phyloP scores from a whole-genome alignment of 2,888 invertebrate genomes.

The Callimorpha dominula region DNA sequence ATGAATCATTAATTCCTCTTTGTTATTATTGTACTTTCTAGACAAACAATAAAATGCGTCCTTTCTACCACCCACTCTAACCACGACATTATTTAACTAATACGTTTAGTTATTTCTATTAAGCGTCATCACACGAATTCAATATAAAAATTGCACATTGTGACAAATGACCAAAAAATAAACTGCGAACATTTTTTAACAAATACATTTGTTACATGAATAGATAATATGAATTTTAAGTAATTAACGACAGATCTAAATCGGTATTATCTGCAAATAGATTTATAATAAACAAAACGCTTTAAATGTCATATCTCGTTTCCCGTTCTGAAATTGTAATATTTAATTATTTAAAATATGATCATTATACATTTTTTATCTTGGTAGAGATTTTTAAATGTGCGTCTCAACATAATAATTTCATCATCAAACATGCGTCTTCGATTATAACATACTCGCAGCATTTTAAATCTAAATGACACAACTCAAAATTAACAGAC shows the following conservation, averaged over 20 bases:
- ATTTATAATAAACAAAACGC: neutral
- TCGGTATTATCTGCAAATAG: no score
- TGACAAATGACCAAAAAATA: neutral
- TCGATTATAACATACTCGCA: no score
- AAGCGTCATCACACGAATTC: constrained; percentile 26
- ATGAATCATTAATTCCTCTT: constrained; percentile 30
- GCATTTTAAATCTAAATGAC: no score
- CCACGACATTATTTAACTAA: constrained; percentile 49
- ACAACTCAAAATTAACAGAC: no score
- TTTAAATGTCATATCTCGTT: neutral
- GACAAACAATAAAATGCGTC: constrained; percentile 40
- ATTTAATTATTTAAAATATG: no score
- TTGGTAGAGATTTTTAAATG: no score
- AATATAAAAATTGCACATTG: neutral
- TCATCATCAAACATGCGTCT: no score
- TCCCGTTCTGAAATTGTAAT: neutral
- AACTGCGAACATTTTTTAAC: neutral
- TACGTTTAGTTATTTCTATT: constrained; percentile 32
- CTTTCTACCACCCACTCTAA: constrained; percentile 35
- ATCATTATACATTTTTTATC: no score
- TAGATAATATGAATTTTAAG: neutral
- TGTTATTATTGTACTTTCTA: constrained; percentile 37
- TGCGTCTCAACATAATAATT: no score
- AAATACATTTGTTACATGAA: neutral
- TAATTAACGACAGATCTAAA: neutral